phyloP scores from a whole-genome alignment of 1,140 invertebrate species.

The Megathymus violae region DNA sequence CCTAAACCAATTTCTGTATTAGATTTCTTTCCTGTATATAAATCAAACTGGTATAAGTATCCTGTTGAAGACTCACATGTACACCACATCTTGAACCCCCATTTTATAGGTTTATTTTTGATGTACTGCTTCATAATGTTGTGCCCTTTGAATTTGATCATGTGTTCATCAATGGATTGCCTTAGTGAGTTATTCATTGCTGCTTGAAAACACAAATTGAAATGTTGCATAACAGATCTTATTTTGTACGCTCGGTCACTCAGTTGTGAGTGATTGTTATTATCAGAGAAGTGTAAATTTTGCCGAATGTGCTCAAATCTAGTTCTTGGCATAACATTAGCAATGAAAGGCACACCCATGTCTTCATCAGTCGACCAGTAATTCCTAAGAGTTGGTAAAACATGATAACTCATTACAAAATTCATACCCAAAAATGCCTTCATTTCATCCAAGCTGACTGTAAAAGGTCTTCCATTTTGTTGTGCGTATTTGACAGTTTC shows the following conservation, averaged over 20 bases:
- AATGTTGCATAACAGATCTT: slow-evolving; percentile 45
- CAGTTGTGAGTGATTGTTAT: neutral
- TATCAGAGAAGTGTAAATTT: slow-evolving; percentile 40
- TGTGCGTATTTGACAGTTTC: too few species aligned
- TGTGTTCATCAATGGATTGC: slow-evolving; percentile 46
- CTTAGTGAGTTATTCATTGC: slow-evolving; percentile 45
- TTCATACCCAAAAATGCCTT: too few species aligned
- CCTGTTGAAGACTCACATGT: slow-evolving; percentile 45
- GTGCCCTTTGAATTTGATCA: slow-evolving; percentile 48
- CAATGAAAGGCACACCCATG: slow-evolving; percentile 38
- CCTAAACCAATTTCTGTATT: slow-evolving; percentile 44
- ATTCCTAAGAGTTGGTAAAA: too few species aligned
- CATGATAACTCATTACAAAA: too few species aligned
- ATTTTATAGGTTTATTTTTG: slow-evolving; percentile 51
- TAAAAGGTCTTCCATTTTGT: too few species aligned
- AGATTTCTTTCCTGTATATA: slow-evolving; percentile 51
- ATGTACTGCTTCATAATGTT: slow-evolving; percentile 50
- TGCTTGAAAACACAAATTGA: slow-evolving; percentile 44
- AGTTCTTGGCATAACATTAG: slow-evolving; percentile 42
- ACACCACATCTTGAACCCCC: slow-evolving; percentile 50
- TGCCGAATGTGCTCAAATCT: slow-evolving; percentile 40
- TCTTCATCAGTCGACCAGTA: too few species aligned
- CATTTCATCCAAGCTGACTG: too few species aligned
- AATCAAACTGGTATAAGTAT: slow-evolving; percentile 52
- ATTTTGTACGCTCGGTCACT: slow-evolving; percentile 51